Conservation (phyloP, 2,797 vertebrate genomes). For the Eupleurogrammus muticus region DNA sequence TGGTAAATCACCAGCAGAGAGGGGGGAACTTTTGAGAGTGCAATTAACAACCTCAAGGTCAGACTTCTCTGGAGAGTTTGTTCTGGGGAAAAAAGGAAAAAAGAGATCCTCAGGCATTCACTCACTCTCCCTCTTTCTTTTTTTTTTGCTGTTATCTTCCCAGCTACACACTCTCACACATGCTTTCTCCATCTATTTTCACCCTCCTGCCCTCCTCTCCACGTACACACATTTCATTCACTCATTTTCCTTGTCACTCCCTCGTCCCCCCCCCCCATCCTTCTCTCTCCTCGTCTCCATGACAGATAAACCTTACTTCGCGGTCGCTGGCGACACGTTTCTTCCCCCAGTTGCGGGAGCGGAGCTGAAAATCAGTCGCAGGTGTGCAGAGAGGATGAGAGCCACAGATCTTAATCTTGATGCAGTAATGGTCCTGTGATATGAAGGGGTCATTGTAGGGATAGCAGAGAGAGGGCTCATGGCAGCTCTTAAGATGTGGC, state of each 20-base stretch:
- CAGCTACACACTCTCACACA: slow-evolving; percentile 22
- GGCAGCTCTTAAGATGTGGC: slow-evolving; percentile 23
- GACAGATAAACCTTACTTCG: slow-evolving; percentile 61
- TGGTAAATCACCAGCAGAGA: slow-evolving; percentile 70
- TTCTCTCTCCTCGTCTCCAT: slow-evolving; percentile 41
- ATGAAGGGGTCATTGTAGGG: slow-evolving; percentile 55
- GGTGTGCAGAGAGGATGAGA: slow-evolving; percentile 69
- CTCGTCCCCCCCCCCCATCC: not conserved
- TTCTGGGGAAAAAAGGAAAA: slow-evolving; percentile 29
- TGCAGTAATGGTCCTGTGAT: slow-evolving; percentile 58
- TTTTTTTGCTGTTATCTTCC: slow-evolving; percentile 42
- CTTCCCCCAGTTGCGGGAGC: slow-evolving; percentile 38
- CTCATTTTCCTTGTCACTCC: slow-evolving; percentile 31
- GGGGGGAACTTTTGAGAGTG: slow-evolving; percentile 69
- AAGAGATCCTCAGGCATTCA: slow-evolving; percentile 55
- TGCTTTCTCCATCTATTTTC: slow-evolving; percentile 33
- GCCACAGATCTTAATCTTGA: slow-evolving; percentile 74
- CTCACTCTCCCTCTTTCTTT: slow-evolving; percentile 29
- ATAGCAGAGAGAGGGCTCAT: slow-evolving; percentile 37
- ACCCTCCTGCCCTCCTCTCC: slow-evolving; percentile 12
- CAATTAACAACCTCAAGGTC: slow-evolving; percentile 80
- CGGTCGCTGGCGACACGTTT: slow-evolving; percentile 52
- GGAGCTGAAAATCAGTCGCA: slow-evolving; percentile 64
- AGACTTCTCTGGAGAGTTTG: slow-evolving; percentile 63
- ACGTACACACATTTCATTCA: slow-evolving; percentile 23